Base-by-base conservation (phyloP, 2,888 invertebrate species). In the Lamellibrachia satsuma region DNA sequence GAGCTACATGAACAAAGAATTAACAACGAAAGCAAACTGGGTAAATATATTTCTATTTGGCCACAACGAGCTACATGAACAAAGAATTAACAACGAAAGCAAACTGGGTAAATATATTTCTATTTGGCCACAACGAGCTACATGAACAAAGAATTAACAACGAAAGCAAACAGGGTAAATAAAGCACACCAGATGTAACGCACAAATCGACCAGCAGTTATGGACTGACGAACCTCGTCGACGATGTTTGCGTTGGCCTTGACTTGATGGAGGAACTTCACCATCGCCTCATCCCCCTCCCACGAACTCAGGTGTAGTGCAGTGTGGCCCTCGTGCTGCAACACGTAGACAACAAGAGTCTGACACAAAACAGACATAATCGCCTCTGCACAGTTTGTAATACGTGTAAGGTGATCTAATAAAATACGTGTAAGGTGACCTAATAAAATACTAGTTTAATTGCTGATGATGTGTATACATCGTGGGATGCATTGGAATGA, bases 211-310 rank as follows among this genome's bases (percentile, higher is more conserved):
- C 22, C 11, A 4, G 75, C 75, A 75, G 75, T 75, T 4, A 22
- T 75, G 15, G 15, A 75, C 22, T 75, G 75, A 75, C 75, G 4
- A 97, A 99, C 98, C 96, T 98, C 98, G 97, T 99, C 99, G 93
- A 98, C 97, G 95, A 99, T 98, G 95, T 98, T 98, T 6, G 99
- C 99, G 94, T 99, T 98, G 22, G 99, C 99, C 95, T 99, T 97
- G 93, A 98, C 98, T 92, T 98, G 98, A 96, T 99, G 99, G 96
- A 99, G 98, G 97, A 99, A 99, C 96, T 99, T 99, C 91, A 99
- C 98, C 94, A 99, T 97, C 0, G 98, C 97, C 96, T 99, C 99
- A 96, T 99, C 99, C 0, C 99, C 99, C 96, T 98, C 98, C 75
- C 98, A 98, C 4, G 99, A 98, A 0, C 99, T 98, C 94, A 99